phyloP scores from a whole-genome alignment of 2,797 vertebrate species.

The Parauchenoglanis ngamensis region DNA sequence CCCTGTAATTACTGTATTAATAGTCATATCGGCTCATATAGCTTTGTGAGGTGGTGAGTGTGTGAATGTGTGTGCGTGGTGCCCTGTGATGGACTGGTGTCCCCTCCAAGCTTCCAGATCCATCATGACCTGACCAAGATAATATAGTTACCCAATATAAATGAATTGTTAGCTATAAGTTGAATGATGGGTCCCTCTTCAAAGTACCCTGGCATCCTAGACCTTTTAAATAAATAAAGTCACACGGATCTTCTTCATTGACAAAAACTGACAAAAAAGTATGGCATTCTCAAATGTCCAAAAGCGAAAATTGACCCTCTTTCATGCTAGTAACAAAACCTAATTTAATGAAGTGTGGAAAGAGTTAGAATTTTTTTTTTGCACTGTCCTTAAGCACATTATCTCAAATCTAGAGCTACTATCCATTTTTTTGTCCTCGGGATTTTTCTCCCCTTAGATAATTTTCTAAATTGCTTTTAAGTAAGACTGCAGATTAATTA shows the following conservation, averaged over 20 bases:
- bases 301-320: not conserved
- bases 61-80: not conserved
- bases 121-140: not conserved
- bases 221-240: not conserved
- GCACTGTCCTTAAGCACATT: constrained; percentile 9
- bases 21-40: not conserved
- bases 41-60: not conserved
- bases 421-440: constrained; percentile 61
- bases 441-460: constrained; percentile 65
- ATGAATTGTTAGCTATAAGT: not conserved
- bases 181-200: not conserved
- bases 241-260: not conserved
- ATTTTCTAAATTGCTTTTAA: constrained; percentile 81
- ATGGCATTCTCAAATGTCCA: not conserved
- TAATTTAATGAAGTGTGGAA: constrained; percentile 9
- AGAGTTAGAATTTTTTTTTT: constrained; percentile 1
- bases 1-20: not conserved
- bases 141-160: not conserved
- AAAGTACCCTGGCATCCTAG: not conserved
- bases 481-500: constrained; percentile 81
- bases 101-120: not conserved
- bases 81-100: not conserved
- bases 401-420: constrained; percentile 47
- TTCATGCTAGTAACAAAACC: not conserved
- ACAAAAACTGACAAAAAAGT: not conserved